Percentiles rank a stretch among this genome's conserved stretches.
These are phyloP conservation scores for Clangula hyemalis DNA, from an alignment of 2,797 vertebrate species.

Conservation along the genomic window DNA sequence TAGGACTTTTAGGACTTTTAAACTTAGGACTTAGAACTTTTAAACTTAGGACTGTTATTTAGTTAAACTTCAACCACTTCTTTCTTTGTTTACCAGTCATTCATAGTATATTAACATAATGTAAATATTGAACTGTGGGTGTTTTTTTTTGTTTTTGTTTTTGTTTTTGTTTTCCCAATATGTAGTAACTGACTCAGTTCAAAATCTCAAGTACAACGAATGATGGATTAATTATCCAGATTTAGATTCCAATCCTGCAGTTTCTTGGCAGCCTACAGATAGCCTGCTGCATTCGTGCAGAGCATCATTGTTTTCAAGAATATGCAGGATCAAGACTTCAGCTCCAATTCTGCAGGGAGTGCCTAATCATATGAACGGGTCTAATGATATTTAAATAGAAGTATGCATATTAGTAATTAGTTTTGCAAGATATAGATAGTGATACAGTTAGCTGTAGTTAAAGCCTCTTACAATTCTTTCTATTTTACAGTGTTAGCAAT, in stretches of 20 bases:
- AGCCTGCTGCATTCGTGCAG: background rate
- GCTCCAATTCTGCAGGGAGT: slow-evolving; percentile 12
- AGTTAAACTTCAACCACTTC: background rate
- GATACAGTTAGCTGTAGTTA: background rate
- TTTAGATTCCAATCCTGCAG: slow-evolving; percentile 47
- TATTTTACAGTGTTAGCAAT: background rate
- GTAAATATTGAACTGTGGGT: slow-evolving; percentile 1
- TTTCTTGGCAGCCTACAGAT: slow-evolving; percentile 44
- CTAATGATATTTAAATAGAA: slow-evolving; percentile 46
- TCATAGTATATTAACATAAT: background rate
- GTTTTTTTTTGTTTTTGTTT: background rate
- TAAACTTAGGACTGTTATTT: background rate
- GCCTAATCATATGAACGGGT: background rate
- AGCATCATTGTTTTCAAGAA: slow-evolving; percentile 34
- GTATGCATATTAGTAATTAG: background rate
- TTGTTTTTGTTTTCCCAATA: background rate
- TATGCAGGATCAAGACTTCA: background rate
- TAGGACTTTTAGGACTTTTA: background rate
- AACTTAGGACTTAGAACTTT: background rate
- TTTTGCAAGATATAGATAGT: background rate
- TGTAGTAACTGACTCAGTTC: background rate
- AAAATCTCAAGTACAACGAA: background rate
- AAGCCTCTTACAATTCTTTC: background rate
- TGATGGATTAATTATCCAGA: slow-evolving; percentile 52
- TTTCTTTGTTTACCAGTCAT: background rate